Evolutionary conservation across 1,140 invertebrate genomes (phyloP).

Genomic region (Penaeus indicus): DNA sequence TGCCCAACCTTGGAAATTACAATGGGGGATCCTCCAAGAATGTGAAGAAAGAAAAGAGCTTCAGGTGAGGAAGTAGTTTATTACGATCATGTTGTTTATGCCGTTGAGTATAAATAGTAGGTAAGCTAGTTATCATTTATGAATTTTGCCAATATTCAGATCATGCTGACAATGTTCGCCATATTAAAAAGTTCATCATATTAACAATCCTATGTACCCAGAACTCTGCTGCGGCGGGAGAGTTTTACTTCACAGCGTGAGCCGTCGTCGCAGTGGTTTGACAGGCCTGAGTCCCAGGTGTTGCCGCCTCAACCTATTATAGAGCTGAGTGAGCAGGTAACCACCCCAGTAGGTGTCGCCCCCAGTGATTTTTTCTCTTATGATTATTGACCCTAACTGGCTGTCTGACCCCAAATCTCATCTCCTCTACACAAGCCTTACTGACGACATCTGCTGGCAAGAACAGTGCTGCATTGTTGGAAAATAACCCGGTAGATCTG

Average conservation of each 20-base stretch:
- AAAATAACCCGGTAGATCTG: no score
- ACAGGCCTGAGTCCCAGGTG: constrained; percentile 5
- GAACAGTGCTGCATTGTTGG: background rate
- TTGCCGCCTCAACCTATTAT: constrained; percentile 36
- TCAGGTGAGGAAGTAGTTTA: constrained; percentile 3
- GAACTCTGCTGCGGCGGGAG: constrained; percentile 41
- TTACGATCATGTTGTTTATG: no score
- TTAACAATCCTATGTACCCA: background rate
- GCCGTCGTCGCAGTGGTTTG: constrained; percentile 58
- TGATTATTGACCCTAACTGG: constrained; percentile 9
- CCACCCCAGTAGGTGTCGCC: constrained; percentile 45
- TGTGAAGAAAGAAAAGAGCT: constrained; percentile 44
- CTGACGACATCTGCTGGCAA: background rate
- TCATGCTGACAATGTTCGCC: no score
- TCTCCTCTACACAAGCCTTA: background rate
- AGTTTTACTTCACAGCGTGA: constrained; percentile 51
- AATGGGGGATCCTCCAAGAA: constrained; percentile 36
- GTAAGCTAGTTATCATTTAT: no score
- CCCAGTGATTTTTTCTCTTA: background rate
- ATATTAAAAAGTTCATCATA: background rate
- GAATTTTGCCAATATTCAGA: no score
- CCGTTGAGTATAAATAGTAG: no score
- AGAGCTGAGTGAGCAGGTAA: constrained; percentile 54
- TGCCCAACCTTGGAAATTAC: background rate
- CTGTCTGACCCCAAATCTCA: background rate